phyloP scores from a whole-genome alignment of 2,113 vertebrate species.

The Brachirus orientalis region DNA sequence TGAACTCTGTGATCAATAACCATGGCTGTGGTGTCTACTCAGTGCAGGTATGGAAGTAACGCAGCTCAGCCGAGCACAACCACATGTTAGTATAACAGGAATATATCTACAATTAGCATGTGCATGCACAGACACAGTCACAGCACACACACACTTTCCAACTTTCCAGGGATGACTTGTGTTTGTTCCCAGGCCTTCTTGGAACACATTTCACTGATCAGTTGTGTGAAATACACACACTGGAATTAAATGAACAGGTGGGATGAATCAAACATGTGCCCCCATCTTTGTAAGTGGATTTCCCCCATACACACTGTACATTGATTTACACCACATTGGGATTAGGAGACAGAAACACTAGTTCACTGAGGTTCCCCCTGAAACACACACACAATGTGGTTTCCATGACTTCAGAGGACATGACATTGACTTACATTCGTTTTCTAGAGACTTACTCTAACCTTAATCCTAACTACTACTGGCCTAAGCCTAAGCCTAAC shows the following conservation, averaged over 20 bases:
- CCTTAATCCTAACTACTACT: too few relatives aligned
- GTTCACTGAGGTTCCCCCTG: constrained; percentile 57
- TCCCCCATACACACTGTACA: constrained; percentile 55
- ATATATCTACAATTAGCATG: constrained; percentile 34
- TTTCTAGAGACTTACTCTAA: too few relatives aligned
- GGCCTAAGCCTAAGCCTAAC: too few relatives aligned
- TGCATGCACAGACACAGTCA: constrained; percentile 5
- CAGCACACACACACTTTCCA: constrained; percentile 57
- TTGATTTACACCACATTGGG: constrained; percentile 50
- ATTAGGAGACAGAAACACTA: constrained; percentile 58
- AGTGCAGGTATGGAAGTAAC: constrained; percentile 44
- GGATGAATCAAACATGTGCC: constrained; percentile 65
- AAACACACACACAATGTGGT: neutral
- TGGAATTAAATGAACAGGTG: constrained; percentile 73
- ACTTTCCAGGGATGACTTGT: constrained; percentile 64
- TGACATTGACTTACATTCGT: too few relatives aligned
- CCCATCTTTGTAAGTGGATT: constrained; percentile 56
- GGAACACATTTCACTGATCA: constrained; percentile 59
- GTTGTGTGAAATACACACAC: constrained; percentile 24
- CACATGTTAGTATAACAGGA: constrained; percentile 20
- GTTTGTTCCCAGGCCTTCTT: constrained; percentile 49
- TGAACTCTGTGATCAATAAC: too few relatives aligned
- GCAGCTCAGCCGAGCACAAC: too few relatives aligned
- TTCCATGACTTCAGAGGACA: too few relatives aligned
- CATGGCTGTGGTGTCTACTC: constrained; percentile 48